Conservation (phyloP, 1,140 invertebrate species). For the Cheumatopsyche charites region DNA sequence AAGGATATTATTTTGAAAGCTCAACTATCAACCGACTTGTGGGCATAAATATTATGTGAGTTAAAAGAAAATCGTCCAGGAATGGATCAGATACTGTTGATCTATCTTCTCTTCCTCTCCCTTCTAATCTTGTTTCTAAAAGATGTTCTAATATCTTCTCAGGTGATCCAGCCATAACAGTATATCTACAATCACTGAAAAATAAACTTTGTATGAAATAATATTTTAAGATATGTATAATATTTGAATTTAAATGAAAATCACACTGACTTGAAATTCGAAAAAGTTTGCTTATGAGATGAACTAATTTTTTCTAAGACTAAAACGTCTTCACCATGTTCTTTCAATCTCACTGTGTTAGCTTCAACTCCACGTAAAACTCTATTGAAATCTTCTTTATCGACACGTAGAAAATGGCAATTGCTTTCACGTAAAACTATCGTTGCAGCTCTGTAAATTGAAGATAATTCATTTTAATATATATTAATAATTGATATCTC, state of each 20-base stretch:
- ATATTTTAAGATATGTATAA: no score
- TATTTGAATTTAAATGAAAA: no score
- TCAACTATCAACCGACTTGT: slow-evolving; percentile 77
- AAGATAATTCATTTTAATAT: neutral
- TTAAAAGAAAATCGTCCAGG: slow-evolving; percentile 85
- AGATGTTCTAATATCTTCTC: slow-evolving; percentile 89
- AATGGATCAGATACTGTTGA: slow-evolving; percentile 66
- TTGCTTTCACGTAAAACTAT: slow-evolving; percentile 84
- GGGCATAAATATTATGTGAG: slow-evolving; percentile 88
- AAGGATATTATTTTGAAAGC: slow-evolving; percentile 80
- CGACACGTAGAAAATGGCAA: slow-evolving; percentile 84
- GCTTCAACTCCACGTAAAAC: slow-evolving; percentile 86
- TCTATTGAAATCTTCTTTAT: slow-evolving; percentile 88
- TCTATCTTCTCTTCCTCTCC: slow-evolving; percentile 58
- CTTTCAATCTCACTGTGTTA: slow-evolving; percentile 85
- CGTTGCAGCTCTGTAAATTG: slow-evolving; percentile 74
- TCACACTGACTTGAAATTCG: slow-evolving; percentile 68
- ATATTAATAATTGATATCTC: no score
- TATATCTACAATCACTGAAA: slow-evolving; percentile 64
- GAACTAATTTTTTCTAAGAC: slow-evolving; percentile 77
- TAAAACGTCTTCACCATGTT: slow-evolving; percentile 86
- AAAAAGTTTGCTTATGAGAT: slow-evolving; percentile 57
- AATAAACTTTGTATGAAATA: neutral
- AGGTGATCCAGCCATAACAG: slow-evolving; percentile 86
- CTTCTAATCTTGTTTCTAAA: slow-evolving; percentile 79